phyloP scores from a whole-genome alignment of 2,888 invertebrate species.

The Sphaeridia pumilis region DNA sequence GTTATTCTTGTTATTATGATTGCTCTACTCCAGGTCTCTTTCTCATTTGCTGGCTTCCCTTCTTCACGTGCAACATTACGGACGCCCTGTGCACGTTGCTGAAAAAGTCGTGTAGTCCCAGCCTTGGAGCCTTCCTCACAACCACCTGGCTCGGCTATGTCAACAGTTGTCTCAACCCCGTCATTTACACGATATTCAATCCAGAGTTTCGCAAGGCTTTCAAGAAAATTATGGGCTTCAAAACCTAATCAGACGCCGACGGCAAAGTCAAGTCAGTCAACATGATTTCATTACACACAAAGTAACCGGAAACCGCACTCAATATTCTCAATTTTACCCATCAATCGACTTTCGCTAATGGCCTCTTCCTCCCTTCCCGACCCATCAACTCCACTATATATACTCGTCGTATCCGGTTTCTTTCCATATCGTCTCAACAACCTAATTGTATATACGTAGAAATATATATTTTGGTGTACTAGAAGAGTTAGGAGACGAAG shows the following conservation, averaged over 20 bases:
- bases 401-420: no score
- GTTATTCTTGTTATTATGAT: neutral
- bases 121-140: conserved; percentile 79
- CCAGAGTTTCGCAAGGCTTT: conserved; percentile 98
- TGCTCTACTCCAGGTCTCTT: conserved; percentile 88
- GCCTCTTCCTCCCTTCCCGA: no score
- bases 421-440: no score
- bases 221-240: conserved; percentile 71
- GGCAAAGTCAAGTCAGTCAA: no score
- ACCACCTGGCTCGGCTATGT: conserved; percentile 98
- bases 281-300: no score
- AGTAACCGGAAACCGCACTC: no score
- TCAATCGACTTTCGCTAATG: no score
- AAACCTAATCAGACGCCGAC: conserved; percentile 42
- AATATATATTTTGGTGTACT: no score
- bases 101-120: conserved; percentile 63
- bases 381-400: no score
- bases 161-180: conserved; percentile 55
- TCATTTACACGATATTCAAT: conserved; percentile 52
- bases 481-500: no score
- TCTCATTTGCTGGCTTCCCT: conserved; percentile 96
- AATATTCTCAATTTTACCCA: no score
- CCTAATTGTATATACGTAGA: no score
- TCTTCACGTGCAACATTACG: conserved; percentile 95
- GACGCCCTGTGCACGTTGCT: conserved; percentile 91